Evolutionary conservation across 2,888 invertebrate genomes (phyloP).

Genomic region (Apamea epomidion): DNA sequence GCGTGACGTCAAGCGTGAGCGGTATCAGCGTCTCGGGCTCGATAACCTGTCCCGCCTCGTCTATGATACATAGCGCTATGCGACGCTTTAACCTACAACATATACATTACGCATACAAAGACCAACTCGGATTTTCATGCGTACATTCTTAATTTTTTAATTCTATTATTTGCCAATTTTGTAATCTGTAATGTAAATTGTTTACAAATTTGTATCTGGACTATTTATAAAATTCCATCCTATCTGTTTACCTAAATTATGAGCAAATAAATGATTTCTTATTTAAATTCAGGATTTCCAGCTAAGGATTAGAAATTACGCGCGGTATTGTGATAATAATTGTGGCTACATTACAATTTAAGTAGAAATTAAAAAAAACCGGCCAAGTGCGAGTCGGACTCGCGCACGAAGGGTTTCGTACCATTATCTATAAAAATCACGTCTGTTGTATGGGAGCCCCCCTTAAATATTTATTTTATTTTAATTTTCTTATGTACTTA

Average conservation of each 20-base stretch:
- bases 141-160: too few species aligned
- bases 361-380: too few species aligned
- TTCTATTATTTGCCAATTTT: background rate
- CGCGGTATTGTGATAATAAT: background rate
- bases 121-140: background rate
- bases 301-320: background rate
- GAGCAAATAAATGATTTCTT: background rate
- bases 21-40: conserved; percentile 96
- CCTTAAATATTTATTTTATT: too few species aligned
- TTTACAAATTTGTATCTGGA: too few species aligned
- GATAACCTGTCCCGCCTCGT: conserved; percentile 96
- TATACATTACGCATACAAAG: background rate
- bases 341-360: background rate
- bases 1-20: conserved; percentile 93
- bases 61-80: conserved; percentile 93
- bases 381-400: too few species aligned
- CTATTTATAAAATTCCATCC: background rate
- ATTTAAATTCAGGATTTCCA: background rate
- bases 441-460: too few species aligned
- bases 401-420: too few species aligned
- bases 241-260: background rate
- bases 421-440: too few species aligned
- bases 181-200: too few species aligned
- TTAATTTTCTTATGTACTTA: too few species aligned
- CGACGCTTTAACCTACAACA: conserved; percentile 79